Conservation (phyloP, 2,888 invertebrate genomes). For the Fragum sueziense region DNA sequence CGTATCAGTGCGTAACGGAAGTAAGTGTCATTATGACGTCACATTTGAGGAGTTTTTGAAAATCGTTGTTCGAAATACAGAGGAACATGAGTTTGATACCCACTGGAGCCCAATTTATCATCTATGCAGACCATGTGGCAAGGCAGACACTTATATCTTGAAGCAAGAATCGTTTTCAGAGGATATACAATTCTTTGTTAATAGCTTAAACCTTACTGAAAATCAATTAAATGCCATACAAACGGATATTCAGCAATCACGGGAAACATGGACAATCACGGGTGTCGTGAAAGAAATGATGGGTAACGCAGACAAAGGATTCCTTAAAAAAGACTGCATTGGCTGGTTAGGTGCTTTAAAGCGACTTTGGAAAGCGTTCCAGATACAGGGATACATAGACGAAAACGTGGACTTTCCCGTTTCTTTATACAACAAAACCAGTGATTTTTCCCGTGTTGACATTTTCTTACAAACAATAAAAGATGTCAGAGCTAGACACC, state of each 20-base stretch:
- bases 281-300: not conserved
- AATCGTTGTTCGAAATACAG: not conserved
- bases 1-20: not conserved
- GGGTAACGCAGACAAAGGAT: not conserved
- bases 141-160: not conserved
- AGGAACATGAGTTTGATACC: not conserved
- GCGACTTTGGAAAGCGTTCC: not conserved
- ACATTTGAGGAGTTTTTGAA: not conserved
- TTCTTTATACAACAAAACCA: not conserved
- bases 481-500: not conserved
- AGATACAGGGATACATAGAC: conserved; percentile 8
- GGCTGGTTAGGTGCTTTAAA: not conserved
- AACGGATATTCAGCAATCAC: not conserved
- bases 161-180: not conserved
- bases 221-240: not conserved
- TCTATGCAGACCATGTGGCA: not conserved
- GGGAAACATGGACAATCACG: not conserved
- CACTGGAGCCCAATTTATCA: not conserved
- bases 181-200: not conserved
- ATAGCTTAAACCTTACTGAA: not conserved
- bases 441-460: not conserved
- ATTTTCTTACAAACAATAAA: not conserved
- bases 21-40: not conserved
- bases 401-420: not conserved
- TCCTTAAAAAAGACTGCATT: not conserved